These are phyloP conservation scores for Sebastes kiyomatsui DNA, from an alignment of 2,797 vertebrate genomes.

Conservation along the genomic window DNA sequence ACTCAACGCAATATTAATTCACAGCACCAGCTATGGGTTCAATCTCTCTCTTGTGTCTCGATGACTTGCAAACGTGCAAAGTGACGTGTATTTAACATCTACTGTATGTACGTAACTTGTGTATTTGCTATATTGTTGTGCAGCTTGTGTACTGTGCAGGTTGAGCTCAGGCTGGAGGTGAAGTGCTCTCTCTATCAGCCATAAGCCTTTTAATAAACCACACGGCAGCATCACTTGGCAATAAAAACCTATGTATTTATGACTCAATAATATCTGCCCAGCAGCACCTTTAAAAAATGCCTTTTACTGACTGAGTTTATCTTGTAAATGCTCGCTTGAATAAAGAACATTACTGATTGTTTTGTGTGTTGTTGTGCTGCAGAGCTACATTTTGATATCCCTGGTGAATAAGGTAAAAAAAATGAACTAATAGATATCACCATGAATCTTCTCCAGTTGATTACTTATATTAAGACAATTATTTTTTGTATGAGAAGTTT, in stretches of 20 bases:
- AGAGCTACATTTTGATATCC: background rate
- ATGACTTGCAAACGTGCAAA: background rate
- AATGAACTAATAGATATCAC: no score
- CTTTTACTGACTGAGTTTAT: conserved; percentile 21
- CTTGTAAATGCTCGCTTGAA: conserved; percentile 54
- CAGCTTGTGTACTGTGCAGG: conserved; percentile 19
- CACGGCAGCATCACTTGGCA: conserved; percentile 41
- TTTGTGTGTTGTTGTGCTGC: background rate
- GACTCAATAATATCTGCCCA: conserved; percentile 24
- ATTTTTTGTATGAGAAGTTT: no score
- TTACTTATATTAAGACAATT: no score
- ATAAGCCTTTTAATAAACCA: conserved; percentile 6
- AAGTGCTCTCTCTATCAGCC: conserved; percentile 27
- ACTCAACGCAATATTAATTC: conserved; percentile 2
- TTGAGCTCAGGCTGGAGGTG: conserved; percentile 39
- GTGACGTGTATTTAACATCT: conserved; percentile 20
- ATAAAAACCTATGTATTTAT: conserved; percentile 29
- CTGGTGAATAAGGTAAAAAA: no score
- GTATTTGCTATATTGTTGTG: conserved; percentile 18
- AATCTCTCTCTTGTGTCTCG: conserved; percentile 10
- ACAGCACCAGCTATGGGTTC: conserved; percentile 42
- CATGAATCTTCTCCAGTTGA: no score
- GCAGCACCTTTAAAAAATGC: conserved; percentile 38
- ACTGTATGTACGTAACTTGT: conserved; percentile 18
- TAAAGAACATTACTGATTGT: conserved; percentile 40